Evolutionary conservation across 2,888 invertebrate genomes (phyloP).

Genomic region (Trissonchulus latispiculum): DNA sequence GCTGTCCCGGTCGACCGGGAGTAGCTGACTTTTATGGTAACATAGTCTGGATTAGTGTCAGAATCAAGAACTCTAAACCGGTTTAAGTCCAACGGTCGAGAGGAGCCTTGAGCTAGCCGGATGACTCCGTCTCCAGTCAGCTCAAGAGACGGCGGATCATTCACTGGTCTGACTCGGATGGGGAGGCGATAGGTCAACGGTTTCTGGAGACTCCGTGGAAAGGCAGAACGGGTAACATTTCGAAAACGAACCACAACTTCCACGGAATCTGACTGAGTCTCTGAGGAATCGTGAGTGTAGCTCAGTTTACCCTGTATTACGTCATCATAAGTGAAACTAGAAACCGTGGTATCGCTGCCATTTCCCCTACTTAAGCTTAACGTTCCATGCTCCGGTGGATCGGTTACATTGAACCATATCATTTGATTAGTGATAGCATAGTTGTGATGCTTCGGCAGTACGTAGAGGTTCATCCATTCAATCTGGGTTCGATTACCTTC

Average conservation of each 20-base stretch:
- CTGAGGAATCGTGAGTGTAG: constrained; percentile 85
- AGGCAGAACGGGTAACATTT: constrained; percentile 11
- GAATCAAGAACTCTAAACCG: constrained; percentile 41
- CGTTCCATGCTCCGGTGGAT: constrained; percentile 3
- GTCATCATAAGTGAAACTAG: constrained; percentile 63
- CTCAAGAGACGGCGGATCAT: constrained; percentile 46
- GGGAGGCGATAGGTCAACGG: constrained; percentile 39
- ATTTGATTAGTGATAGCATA: neutral
- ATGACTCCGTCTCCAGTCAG: constrained; percentile 33
- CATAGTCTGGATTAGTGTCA: constrained; percentile 37
- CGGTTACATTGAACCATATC: neutral
- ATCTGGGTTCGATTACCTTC: neutral
- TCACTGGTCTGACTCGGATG: constrained; percentile 41
- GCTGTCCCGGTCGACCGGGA: constrained; percentile 37
- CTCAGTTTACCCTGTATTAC: constrained; percentile 63
- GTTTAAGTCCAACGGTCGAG: constrained; percentile 33
- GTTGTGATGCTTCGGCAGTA: neutral
- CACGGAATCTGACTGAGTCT: constrained; percentile 58
- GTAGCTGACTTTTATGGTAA: constrained; percentile 40
- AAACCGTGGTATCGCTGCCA: neutral
- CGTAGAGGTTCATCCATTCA: neutral
- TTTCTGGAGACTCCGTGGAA: constrained; percentile 3
- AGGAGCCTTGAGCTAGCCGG: constrained; percentile 36
- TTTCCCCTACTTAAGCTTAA: neutral
- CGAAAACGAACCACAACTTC: constrained; percentile 55